These are phyloP conservation scores for Antennarius striatus DNA, from an alignment of 2,113 vertebrate genomes.

Conservation along the genomic window DNA sequence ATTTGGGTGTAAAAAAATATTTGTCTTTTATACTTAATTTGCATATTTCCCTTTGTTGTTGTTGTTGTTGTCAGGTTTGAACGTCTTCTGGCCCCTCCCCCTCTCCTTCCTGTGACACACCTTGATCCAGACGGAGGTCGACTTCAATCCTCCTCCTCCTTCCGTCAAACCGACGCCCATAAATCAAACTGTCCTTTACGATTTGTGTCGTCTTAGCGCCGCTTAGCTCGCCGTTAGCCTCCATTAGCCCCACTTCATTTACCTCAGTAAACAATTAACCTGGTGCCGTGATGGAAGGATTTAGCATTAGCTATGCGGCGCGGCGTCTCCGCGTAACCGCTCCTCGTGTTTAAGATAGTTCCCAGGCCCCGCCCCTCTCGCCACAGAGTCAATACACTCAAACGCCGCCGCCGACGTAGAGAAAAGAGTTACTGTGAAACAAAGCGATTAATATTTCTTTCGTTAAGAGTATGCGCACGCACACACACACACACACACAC, in stretches of 20 bases:
- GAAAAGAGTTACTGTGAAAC: constrained; percentile 68
- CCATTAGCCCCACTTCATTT: constrained; percentile 74
- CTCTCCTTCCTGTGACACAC: constrained; percentile 25
- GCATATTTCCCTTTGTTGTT: too few species aligned
- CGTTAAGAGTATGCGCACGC: constrained; percentile 42
- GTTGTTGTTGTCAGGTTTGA: too few species aligned
- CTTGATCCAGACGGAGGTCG: constrained; percentile 34
- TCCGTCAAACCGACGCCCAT: constrained; percentile 46
- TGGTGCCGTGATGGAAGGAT: constrained; percentile 60
- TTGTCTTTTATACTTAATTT: too few species aligned
- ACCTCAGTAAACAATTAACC: constrained; percentile 75
- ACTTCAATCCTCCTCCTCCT: constrained; percentile 36
- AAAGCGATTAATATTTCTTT: constrained; percentile 72
- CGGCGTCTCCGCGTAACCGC: constrained; percentile 50
- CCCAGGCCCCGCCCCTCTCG: constrained; percentile 16
- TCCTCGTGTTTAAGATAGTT: constrained; percentile 68
- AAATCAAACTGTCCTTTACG: constrained; percentile 66
- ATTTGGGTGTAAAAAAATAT: too few species aligned
- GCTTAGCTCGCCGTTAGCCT: constrained; percentile 64
- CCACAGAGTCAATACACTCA: constrained; percentile 64
- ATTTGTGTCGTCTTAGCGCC: constrained; percentile 55
- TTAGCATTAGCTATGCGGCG: constrained; percentile 62
- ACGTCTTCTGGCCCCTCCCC: background rate
- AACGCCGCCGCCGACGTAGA: constrained; percentile 44
- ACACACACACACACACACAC: background rate